Conservation (phyloP, 2,797 vertebrate genomes). For the Poecilia wingei region DNA sequence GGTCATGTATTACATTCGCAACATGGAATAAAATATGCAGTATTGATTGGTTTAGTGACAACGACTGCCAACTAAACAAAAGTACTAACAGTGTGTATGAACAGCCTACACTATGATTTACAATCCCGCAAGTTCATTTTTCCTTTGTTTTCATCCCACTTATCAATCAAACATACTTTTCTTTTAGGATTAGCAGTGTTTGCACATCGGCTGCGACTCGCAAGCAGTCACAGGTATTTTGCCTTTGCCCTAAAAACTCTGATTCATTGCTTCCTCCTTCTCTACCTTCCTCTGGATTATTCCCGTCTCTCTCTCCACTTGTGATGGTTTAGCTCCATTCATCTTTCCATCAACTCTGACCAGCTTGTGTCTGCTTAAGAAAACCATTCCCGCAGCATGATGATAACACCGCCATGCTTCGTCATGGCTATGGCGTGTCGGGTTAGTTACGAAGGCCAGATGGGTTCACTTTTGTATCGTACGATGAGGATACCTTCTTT, state of each 20-base stretch:
- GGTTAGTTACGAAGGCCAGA: not conserved
- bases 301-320: constrained; percentile 33
- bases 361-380: not conserved
- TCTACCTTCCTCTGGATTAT: constrained; percentile 44
- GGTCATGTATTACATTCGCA: constrained; percentile 48
- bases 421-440: too few species aligned
- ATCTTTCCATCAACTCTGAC: not conserved
- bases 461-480: not conserved
- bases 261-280: constrained; percentile 45
- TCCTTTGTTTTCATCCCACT: constrained; percentile 35
- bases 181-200: constrained; percentile 44
- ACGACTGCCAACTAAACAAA: constrained; percentile 51
- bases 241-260: constrained; percentile 62
- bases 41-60: constrained; percentile 69
- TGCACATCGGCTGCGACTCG: constrained; percentile 51
- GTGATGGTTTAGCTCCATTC: not conserved
- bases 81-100: constrained; percentile 43
- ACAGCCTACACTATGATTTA: constrained; percentile 58
- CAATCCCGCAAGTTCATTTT: constrained; percentile 37
- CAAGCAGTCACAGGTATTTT: constrained; percentile 44
- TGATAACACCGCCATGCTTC: not conserved
- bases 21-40: constrained; percentile 61
- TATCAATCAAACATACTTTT: constrained; percentile 28
- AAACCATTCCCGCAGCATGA: not conserved
- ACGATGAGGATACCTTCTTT: not conserved